These are phyloP conservation scores for Drosophila ficusphila DNA, from an alignment of 1,140 invertebrate genomes.

Conservation along the genomic window DNA sequence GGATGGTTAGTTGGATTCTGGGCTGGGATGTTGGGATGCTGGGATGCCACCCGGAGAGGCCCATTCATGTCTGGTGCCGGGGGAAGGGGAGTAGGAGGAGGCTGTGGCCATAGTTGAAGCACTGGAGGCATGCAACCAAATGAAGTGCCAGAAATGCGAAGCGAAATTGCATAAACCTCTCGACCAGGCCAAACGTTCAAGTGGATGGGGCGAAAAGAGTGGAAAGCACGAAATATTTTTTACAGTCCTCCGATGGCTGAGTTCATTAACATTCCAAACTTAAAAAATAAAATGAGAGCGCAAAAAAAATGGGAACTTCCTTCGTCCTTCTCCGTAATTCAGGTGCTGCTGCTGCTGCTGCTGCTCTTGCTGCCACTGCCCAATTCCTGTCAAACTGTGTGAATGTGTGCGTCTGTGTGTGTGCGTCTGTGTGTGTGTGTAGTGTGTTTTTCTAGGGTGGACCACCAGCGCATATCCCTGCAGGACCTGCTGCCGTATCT, in stretches of 20 bases:
- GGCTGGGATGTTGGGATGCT: too few species aligned
- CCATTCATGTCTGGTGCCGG: conserved; percentile 55
- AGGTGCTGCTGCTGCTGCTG: conserved; percentile 44
- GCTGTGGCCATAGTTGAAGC: conserved; percentile 22
- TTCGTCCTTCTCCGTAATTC: conserved; percentile 6
- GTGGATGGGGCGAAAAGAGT: neutral
- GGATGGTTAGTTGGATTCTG: neutral
- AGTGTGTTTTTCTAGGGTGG: conserved; percentile 14
- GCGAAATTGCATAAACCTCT: conserved; percentile 81
- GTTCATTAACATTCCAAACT: conserved; percentile 76
- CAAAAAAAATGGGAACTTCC: conserved; percentile 7
- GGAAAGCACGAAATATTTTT: conserved; percentile 39
- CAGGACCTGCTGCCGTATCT: conserved; percentile 65
- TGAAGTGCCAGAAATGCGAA: conserved; percentile 80
- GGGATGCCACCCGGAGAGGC: conserved; percentile 20
- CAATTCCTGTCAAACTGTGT: conserved; percentile 63
- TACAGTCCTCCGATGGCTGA: conserved; percentile 52
- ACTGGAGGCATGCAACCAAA: conserved; percentile 55
- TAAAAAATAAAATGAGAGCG: conserved; percentile 43
- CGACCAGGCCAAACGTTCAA: conserved; percentile 47
- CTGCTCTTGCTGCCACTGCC: conserved; percentile 25
- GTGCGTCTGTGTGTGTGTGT: conserved; percentile 38
- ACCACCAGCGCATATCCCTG: conserved; percentile 21
- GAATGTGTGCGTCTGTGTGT: neutral
- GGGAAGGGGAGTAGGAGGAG: conserved; percentile 1